Evolutionary conservation across 2,113 vertebrate species (phyloP), one percentile per base, ranked within the genome.

Genomic region (Gila orcuttii): DNA sequence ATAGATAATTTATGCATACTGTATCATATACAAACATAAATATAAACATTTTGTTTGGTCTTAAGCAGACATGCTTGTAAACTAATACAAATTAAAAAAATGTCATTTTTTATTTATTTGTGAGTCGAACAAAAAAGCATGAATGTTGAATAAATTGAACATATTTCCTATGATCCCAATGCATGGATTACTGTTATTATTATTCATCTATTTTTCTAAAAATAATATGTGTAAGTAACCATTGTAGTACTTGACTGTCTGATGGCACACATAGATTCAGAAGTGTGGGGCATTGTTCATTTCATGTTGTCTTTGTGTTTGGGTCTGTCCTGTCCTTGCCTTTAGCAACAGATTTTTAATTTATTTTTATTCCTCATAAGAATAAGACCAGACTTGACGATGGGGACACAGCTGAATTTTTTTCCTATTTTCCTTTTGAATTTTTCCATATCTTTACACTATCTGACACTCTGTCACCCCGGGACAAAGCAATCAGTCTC

Each of bases 401-500:
- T 36, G 42, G 31, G 66, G 50, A 42, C 81, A 71, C 81, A 73
- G 47, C 66, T 25, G 50, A 42, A n/a, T 42, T 8, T 47, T 19
- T 57, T 36, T 31, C 15, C 25, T 73, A 4, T 78, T 60, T 21
- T 71, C 31, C 59, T 25, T 76, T 71, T 52, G 1, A 57, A 25
- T 85, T n/a, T 64, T 60, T 73, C 15, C 73, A 19, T 64, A 60
- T 73, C 25, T n/a, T 68, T 78, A 77, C 45, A 69, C 55, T 82
- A 25, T 55, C 83, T 69, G 82, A 52, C 69, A 5, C 28, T 66
- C 55, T 39, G 76, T 85, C 71, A 71, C 79, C 64, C 21, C 42
- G 9, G 73, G 79, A 88, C 62, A 86, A 82, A 73, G 52, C 84
- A 60, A 55, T 88, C 84, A 62, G 64, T 47, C 28, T 68, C 60